Conservation (phyloP, 2,797 vertebrate genomes). For the Diplodus sargus region DNA sequence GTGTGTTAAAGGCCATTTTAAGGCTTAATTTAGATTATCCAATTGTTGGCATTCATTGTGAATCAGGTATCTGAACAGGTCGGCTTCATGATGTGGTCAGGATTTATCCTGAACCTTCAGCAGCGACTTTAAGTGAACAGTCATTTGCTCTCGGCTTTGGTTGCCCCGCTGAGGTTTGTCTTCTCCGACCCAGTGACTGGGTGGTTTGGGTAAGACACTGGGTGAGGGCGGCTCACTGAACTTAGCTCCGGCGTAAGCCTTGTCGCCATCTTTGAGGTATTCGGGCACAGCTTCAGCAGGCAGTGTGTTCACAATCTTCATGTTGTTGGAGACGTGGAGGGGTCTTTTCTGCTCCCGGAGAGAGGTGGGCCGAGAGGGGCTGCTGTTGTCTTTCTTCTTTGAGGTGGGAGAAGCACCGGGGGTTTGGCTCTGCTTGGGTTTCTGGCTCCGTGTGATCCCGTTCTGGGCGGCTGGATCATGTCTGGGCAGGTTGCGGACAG, state of each 20-base stretch:
- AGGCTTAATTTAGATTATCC: constrained; percentile 34
- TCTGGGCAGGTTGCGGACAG: constrained; percentile 40
- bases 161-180: constrained; percentile 77
- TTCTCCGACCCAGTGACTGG: constrained; percentile 94
- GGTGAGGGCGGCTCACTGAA: constrained; percentile 96
- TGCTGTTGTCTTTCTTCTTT: constrained; percentile 83
- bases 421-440: constrained; percentile 56
- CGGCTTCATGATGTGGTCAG: constrained; percentile 45
- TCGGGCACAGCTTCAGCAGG: constrained; percentile 75
- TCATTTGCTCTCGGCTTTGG: constrained; percentile 92
- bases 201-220: constrained; percentile 94
- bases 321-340: constrained; percentile 83
- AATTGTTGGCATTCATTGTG: background rate
- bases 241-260: constrained; percentile 93
- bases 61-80: background rate
- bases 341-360: constrained; percentile 85
- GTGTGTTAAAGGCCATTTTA: constrained; percentile 65
- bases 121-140: constrained; percentile 92
- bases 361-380: constrained; percentile 79
- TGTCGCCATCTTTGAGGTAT: constrained; percentile 87
- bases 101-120: constrained; percentile 89
- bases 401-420: constrained; percentile 71
- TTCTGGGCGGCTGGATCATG: constrained; percentile 57
- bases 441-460: constrained; percentile 44
- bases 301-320: constrained; percentile 74